phyloP scores from a whole-genome alignment of 2,797 vertebrate genomes.

The Bovichtus diacanthus region DNA sequence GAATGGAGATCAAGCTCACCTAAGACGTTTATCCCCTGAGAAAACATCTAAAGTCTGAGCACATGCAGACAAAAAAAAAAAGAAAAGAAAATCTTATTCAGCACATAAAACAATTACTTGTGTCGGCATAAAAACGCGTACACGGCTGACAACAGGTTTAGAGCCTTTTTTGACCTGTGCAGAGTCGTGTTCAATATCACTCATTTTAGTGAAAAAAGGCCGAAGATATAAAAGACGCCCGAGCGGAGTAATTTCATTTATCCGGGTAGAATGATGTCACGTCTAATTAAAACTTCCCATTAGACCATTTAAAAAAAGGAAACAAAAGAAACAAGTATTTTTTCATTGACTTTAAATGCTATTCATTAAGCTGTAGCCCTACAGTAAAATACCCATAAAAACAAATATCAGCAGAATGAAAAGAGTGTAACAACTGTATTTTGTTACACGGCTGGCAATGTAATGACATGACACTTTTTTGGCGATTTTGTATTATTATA shows the following conservation, averaged over 20 bases:
- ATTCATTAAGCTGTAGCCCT: neutral
- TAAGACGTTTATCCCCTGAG: constrained; percentile 49
- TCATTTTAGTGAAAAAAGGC: neutral
- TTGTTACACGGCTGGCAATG: constrained; percentile 6
- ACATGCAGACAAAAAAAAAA: constrained; percentile 5
- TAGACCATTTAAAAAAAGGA: neutral
- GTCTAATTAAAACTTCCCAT: neutral
- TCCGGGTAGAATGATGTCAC: neutral
- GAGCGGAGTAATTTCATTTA: neutral
- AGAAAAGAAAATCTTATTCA: constrained; percentile 18
- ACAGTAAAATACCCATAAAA: neutral
- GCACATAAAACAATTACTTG: constrained; percentile 27
- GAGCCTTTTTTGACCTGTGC: constrained; percentile 13
- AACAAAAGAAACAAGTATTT: neutral
- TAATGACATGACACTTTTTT: neutral
- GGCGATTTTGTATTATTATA: neutral
- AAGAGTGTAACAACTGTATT: neutral
- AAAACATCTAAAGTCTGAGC: constrained; percentile 44
- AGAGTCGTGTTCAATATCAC: neutral
- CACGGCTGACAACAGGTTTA: constrained; percentile 13
- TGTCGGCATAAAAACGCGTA: neutral
- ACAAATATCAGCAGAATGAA: constrained; percentile 4
- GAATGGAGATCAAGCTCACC: constrained; percentile 64
- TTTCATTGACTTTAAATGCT: neutral
- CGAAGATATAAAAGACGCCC: neutral